Percentiles rank a stretch among this genome's conserved stretches.
Conservation (phyloP, 2,888 invertebrate species). For the Slavum lentiscoides region DNA sequence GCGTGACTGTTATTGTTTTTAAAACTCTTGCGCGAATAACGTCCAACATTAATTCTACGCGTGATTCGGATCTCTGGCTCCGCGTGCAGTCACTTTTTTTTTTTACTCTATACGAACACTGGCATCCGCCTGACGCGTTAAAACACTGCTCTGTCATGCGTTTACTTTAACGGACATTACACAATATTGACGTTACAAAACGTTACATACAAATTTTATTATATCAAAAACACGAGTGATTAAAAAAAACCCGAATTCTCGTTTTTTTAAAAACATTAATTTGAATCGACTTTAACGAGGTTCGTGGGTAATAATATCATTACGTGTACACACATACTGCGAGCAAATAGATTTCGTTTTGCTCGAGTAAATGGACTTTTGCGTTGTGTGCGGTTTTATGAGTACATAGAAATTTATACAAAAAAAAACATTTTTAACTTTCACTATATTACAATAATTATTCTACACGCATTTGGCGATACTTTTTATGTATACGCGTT, state of each 20-base stretch:
- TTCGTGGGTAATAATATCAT: no score
- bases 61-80: constrained; percentile 23
- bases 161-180: constrained; percentile 1
- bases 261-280: not conserved
- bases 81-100: constrained; percentile 10
- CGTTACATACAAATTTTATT: no score
- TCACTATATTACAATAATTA: constrained; percentile 20
- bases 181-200: not conserved
- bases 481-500: constrained; percentile 18
- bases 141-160: constrained; percentile 18
- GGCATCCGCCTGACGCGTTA: not conserved
- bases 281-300: not conserved
- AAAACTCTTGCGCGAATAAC: not conserved
- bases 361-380: no score
- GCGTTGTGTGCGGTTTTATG: not conserved
- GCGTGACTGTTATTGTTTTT: constrained; percentile 6
- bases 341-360: no score
- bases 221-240: no score
- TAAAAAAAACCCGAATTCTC: no score
- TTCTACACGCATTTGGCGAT: not conserved
- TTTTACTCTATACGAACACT: not conserved
- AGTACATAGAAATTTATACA: not conserved
- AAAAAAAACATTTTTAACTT: constrained; percentile 17
- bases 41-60: not conserved
- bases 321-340: no score